phyloP scores from a whole-genome alignment of 2,888 invertebrate species.

The Beris morrisii region DNA sequence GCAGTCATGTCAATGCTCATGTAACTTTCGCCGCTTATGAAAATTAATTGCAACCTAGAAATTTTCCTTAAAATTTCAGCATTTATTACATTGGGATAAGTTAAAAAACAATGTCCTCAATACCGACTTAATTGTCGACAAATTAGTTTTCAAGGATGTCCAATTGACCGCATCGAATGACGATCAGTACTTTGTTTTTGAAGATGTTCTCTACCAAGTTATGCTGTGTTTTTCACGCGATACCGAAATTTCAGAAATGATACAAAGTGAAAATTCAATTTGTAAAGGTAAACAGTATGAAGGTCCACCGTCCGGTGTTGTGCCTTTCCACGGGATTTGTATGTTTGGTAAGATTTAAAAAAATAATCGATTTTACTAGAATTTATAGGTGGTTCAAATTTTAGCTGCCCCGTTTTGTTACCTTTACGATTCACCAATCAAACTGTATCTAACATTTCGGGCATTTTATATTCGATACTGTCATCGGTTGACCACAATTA shows the following conservation, averaged over 20 bases:
- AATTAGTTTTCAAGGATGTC: constrained; percentile 93
- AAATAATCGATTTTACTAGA: not conserved
- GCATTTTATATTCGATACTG: constrained; percentile 91
- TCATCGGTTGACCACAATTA: constrained; percentile 88
- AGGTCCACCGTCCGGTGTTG: constrained; percentile 87
- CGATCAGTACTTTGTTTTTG: constrained; percentile 97
- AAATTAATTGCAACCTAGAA: not conserved
- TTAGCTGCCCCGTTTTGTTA: constrained; percentile 94
- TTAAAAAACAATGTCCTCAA: constrained; percentile 81
- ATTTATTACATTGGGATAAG: constrained; percentile 73
- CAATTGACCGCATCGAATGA: constrained; percentile 95
- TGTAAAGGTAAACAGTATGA: constrained; percentile 54
- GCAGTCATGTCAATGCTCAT: constrained; percentile 70
- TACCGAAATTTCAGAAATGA: constrained; percentile 72
- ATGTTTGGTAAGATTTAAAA: constrained; percentile 81
- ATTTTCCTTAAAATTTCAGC: constrained; percentile 58
- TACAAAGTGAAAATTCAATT: constrained; percentile 60
- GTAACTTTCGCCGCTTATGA: constrained; percentile 54
- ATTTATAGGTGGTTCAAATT: constrained; percentile 42
- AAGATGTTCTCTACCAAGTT: constrained; percentile 92
- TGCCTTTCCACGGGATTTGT: constrained; percentile 95
- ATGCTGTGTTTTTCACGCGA: constrained; percentile 92
- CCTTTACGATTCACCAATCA: constrained; percentile 83
- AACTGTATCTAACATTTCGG: constrained; percentile 86
- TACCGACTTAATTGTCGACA: constrained; percentile 91